Conservation (phyloP, 1,140 invertebrate genomes). For the Proales similis region DNA sequence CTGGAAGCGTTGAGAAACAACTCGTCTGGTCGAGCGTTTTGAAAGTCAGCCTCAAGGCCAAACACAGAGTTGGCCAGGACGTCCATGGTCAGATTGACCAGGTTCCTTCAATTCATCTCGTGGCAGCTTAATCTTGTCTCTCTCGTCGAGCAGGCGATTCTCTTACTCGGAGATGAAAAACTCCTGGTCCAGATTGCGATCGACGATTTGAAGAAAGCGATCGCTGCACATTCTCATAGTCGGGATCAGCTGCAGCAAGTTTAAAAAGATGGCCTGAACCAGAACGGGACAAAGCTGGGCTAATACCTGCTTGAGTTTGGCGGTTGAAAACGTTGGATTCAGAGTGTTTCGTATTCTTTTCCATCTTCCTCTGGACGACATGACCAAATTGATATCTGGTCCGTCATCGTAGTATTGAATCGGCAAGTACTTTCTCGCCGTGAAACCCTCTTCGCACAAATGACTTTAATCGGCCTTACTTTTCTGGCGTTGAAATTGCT, state of each 20-base stretch:
- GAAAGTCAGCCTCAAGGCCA: no score
- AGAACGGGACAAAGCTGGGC: neutral
- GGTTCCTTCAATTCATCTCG: no score
- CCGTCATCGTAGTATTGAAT: neutral
- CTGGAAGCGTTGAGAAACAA: no score
- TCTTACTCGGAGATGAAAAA: conserved; percentile 32
- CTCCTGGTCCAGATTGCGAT: conserved; percentile 26
- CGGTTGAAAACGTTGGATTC: conserved; percentile 41
- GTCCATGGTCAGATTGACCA: no score
- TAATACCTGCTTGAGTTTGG: conserved; percentile 41
- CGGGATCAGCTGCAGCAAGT: conserved; percentile 25
- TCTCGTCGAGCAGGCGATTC: no score
- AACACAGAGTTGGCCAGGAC: no score
- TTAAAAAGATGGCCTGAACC: no score
- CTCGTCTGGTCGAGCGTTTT: no score
- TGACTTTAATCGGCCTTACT: conserved; percentile 40
- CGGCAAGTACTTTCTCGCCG: neutral
- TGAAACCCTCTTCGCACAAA: neutral
- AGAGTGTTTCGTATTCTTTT: conserved; percentile 41
- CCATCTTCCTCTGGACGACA: conserved; percentile 43
- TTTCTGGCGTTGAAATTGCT: conserved; percentile 53
- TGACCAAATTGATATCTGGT: conserved; percentile 38
- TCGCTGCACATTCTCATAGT: conserved; percentile 22
- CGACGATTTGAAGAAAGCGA: conserved; percentile 18
- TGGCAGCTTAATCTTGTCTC: no score